phyloP scores from a whole-genome alignment of 2,797 vertebrate species.

The Nasua narica region DNA sequence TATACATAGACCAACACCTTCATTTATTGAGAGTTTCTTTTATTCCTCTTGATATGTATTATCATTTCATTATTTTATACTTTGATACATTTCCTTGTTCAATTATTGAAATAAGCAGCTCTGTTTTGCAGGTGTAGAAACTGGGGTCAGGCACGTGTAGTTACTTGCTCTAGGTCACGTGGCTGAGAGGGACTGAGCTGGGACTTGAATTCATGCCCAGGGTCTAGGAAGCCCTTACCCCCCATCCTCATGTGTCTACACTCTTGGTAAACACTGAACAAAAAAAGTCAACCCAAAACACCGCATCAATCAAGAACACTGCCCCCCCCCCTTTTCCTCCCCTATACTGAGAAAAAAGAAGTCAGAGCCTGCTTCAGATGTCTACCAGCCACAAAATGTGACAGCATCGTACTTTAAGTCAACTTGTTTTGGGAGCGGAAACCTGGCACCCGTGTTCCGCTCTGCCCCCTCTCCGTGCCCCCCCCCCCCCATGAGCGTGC shows the following conservation, averaged over 20 bases:
- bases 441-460: not conserved
- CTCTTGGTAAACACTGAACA: not conserved
- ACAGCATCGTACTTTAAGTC: not conserved
- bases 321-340: not conserved
- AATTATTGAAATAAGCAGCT: not conserved
- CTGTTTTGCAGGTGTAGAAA: not conserved
- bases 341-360: not conserved
- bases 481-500: not conserved
- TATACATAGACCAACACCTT: not conserved
- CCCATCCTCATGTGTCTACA: not conserved
- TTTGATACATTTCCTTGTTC: not conserved
- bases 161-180: not conserved
- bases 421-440: not conserved
- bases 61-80: not conserved
- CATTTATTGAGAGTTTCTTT: not conserved
- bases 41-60: not conserved
- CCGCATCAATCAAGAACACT: not conserved
- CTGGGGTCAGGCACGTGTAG: not conserved
- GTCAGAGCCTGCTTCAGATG: not conserved
- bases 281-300: not conserved
- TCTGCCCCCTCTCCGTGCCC: not conserved
- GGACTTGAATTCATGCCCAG: not conserved
- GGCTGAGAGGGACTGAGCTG: not conserved
- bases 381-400: not conserved
- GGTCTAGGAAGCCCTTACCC: not conserved